Base-by-base conservation (phyloP, 2,113 vertebrate genomes). In the Ceratotherium simum region DNA sequence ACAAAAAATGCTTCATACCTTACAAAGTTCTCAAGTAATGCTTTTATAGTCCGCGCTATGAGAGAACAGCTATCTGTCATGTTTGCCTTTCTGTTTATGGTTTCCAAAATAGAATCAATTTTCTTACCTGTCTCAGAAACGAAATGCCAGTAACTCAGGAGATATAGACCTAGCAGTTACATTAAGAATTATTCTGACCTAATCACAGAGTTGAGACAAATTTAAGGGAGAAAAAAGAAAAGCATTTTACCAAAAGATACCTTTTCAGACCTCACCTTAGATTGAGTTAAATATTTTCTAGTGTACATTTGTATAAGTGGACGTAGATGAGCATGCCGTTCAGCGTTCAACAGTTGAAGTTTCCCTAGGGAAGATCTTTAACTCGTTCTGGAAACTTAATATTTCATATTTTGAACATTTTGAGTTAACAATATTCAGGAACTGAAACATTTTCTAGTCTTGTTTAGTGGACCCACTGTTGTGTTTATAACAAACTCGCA, bases 81-180 rank as follows among this genome's bases (percentile, higher is more conserved):
- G 12, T 75, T 9, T 92, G 27, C 51, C 78, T 89, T 80, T 97
- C 8, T 56, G 4, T 88, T 23, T 72, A 25, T 82, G 17, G 33
- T 27, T 95, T 73, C 58, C 31, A 72, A 90, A 90, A 70, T 64
- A 46, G 23, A 90, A 80, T 42, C n/a, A 56, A 0, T 85, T 81
- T 95, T 96, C 60, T 93, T 96, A 42, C 23, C 46, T 89, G 42
- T 46, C 17, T 56, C 82, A 79, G 62, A 95, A 82, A 72, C 73
- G 25, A 91, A 95, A 78, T 87, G 46, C 46, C 54, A 78, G 21
- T 69, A 96, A 65, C 46, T 31, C 12, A 82, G 48, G 21, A 73
- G 16, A n/a, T 80, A 5, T 21, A 79, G 51, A 51, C 56, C 36
- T 27, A 75, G 13, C 3, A 84, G 31, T 79, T 73, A 73, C 0